A percentile compares a stretch with the other conserved stretches of the same genome.
Evolutionary conservation across 2,888 invertebrate species (phyloP).

Genomic region (Drosophila quasianomalipes): DNA sequence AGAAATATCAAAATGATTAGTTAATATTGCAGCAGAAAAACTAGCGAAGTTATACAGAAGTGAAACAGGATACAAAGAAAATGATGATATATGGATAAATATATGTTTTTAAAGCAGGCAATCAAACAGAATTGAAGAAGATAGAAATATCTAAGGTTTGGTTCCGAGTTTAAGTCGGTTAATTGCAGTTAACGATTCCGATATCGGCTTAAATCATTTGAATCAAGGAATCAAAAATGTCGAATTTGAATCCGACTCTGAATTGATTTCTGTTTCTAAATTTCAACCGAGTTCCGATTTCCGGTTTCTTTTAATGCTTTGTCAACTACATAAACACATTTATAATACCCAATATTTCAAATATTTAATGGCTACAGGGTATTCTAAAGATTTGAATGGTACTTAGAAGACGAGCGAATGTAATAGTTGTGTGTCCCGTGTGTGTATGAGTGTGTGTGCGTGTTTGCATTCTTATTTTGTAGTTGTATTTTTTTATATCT

Average conservation of each 20-base stretch:
- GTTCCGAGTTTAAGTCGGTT: neutral
- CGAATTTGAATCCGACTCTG: too few species aligned
- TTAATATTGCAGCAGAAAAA: too few species aligned
- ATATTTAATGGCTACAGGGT: neutral
- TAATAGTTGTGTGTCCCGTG: neutral
- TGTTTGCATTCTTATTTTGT: neutral
- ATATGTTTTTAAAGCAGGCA: neutral
- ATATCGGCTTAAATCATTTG: neutral
- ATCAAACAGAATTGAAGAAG: neutral
- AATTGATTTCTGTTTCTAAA: neutral
- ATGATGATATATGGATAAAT: too few species aligned
- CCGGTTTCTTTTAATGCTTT: neutral
- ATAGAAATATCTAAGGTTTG: neutral
- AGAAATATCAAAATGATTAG: too few species aligned
- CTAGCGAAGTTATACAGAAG: too few species aligned
- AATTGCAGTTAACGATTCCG: neutral
- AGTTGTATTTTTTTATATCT: slow-evolving; percentile 6
- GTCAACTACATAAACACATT: neutral
- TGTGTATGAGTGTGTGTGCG: slow-evolving; percentile 7
- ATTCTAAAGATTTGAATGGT: slow-evolving; percentile 35
- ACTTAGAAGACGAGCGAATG: slow-evolving; percentile 28
- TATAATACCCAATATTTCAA: neutral
- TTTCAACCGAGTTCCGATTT: neutral
- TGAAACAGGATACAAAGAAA: too few species aligned
- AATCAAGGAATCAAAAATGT: neutral